These are phyloP conservation scores for Megaptera novaeangliae DNA, from an alignment of 2,113 vertebrate genomes.

Conservation along the genomic window DNA sequence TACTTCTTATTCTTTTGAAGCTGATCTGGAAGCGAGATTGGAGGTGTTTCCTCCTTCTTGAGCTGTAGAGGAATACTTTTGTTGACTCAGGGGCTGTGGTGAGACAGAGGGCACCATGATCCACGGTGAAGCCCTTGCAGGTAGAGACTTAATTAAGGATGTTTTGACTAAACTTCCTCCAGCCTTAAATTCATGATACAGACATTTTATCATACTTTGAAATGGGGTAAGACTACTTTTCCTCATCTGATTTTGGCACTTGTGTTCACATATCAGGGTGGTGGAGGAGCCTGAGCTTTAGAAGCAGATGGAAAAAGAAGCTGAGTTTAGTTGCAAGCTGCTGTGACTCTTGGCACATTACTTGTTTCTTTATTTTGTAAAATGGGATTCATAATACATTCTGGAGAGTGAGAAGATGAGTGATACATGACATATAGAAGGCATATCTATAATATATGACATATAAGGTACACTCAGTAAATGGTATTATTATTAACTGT, in stretches of 20 bases:
- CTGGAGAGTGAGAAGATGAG: neutral
- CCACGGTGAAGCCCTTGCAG: neutral
- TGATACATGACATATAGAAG: neutral
- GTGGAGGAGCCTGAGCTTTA: neutral
- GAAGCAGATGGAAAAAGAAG: neutral
- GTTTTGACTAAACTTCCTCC: neutral
- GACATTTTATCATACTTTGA: neutral
- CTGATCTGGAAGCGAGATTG: neutral
- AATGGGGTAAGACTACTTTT: neutral
- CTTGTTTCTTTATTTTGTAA: neutral
- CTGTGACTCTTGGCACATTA: neutral
- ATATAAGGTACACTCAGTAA: neutral
- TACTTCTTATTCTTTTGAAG: neutral
- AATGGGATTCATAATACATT: neutral
- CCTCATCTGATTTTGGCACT: neutral
- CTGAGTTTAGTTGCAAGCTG: neutral
- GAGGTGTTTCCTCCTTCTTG: neutral
- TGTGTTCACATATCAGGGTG: neutral
- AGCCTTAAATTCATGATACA: neutral
- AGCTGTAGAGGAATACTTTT: neutral
- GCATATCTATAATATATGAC: neutral
- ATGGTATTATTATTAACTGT: neutral
- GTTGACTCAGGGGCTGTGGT: neutral
- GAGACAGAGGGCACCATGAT: neutral
- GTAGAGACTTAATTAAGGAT: neutral